phyloP scores from a whole-genome alignment of 2,888 invertebrate species.

The Agonopterix subpropinquella region DNA sequence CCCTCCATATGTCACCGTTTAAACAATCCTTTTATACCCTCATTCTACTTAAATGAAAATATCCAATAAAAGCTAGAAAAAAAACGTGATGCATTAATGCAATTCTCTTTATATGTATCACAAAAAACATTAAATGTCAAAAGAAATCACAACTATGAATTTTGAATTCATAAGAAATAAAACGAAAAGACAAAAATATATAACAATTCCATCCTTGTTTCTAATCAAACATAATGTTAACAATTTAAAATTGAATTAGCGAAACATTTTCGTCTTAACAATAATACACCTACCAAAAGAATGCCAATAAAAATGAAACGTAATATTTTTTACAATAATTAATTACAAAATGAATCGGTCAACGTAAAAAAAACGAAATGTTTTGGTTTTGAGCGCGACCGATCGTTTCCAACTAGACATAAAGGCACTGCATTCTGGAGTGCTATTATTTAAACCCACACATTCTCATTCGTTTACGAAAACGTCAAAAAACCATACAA shows the following conservation, averaged over 20 bases:
- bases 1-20: constrained; percentile 29
- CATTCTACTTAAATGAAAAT: constrained; percentile 42
- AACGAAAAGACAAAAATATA: constrained; percentile 59
- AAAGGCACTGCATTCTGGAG: constrained; percentile 18
- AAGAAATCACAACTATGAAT: constrained; percentile 77
- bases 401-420: constrained; percentile 16
- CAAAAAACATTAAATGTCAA: constrained; percentile 75
- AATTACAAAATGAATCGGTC: constrained; percentile 21
- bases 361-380: constrained; percentile 16
- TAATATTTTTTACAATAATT: constrained; percentile 26
- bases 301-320: constrained; percentile 32
- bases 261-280: constrained; percentile 41
- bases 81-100: constrained; percentile 70
- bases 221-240: constrained; percentile 46
- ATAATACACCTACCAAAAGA: constrained; percentile 43
- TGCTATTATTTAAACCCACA: too few relatives aligned
- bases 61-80: constrained; percentile 38
- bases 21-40: constrained; percentile 36
- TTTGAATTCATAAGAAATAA: constrained; percentile 69
- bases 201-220: constrained; percentile 42
- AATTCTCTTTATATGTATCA: constrained; percentile 68
- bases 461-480: too few relatives aligned
- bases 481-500: too few relatives aligned
- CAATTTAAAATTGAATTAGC: constrained; percentile 42
- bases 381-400: constrained; percentile 13